These are phyloP conservation scores for Oophaga pumilio DNA, from an alignment of 2,113 vertebrate genomes.

Conservation along the genomic window DNA sequence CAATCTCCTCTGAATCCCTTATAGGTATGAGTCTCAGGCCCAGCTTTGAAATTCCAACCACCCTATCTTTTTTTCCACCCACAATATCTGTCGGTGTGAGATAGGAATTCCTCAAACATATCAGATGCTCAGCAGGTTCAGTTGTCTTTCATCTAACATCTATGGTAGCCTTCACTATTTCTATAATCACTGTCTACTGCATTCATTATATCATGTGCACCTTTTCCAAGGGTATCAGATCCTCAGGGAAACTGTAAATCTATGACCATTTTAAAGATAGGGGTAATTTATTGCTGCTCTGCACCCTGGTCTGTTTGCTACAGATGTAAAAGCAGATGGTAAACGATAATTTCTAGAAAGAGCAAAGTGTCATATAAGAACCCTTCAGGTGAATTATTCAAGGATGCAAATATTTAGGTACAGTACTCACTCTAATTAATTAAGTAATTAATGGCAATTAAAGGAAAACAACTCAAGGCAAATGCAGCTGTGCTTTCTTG, in stretches of 20 bases:
- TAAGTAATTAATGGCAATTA: slow-evolving; percentile 2
- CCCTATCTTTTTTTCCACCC: too few species aligned
- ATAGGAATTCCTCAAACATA: too few species aligned
- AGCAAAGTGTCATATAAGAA: neutral
- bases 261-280: neutral
- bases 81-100: too few species aligned
- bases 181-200: too few species aligned
- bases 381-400: neutral
- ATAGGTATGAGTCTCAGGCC: too few species aligned
- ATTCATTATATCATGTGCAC: too few species aligned
- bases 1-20: too few species aligned
- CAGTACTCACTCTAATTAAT: too few species aligned
- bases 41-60: too few species aligned
- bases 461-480: neutral
- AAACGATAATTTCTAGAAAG: neutral
- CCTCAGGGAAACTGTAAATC: neutral
- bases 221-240: neutral
- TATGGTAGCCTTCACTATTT: too few species aligned
- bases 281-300: neutral
- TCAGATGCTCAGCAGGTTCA: too few species aligned
- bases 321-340: neutral
- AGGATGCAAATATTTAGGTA: slow-evolving; percentile 5
- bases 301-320: neutral
- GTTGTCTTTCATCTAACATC: too few species aligned
- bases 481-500: neutral